Conservation (phyloP, 2,888 invertebrate species). For the Siphlonurus alternatus region DNA sequence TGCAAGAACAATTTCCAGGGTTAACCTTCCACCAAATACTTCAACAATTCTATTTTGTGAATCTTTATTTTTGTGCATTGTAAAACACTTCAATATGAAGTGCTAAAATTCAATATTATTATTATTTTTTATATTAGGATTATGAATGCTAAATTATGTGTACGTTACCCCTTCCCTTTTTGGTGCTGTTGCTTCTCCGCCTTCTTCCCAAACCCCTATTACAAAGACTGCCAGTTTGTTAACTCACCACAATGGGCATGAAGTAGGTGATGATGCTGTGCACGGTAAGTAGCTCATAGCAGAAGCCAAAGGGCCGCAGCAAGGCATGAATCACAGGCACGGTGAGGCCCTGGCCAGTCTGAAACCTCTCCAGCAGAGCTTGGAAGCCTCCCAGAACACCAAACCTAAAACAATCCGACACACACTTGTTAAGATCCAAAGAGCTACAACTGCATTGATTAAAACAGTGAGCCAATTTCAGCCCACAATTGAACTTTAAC, state of each 20-base stretch:
- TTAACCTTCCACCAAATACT: background rate
- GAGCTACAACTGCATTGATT: too few relatives aligned
- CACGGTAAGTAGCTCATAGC: constrained; percentile 78
- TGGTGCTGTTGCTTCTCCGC: too few relatives aligned
- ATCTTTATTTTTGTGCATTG: too few relatives aligned
- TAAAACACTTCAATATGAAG: too few relatives aligned
- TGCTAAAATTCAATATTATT: too few relatives aligned
- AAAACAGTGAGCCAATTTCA: too few relatives aligned
- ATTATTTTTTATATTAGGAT: background rate
- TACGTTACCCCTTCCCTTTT: too few relatives aligned
- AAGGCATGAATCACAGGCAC: constrained; percentile 65
- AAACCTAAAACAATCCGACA: constrained; percentile 44
- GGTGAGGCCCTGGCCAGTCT: constrained; percentile 50
- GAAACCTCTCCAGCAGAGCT: constrained; percentile 66
- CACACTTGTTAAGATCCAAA: too few relatives aligned
- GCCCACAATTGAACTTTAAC: constrained; percentile 3
- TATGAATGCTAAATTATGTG: background rate
- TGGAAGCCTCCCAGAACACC: constrained; percentile 82
- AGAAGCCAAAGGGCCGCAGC: constrained; percentile 79
- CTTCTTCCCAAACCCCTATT: background rate
- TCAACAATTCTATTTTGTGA: background rate
- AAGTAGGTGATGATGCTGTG: constrained; percentile 84
- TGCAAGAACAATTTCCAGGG: constrained; percentile 24
- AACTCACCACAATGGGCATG: constrained; percentile 63
- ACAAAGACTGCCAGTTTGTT: background rate